Evolutionary conservation across 2,113 vertebrate species (phyloP).

Genomic region (Diadophis punctatus): DNA sequence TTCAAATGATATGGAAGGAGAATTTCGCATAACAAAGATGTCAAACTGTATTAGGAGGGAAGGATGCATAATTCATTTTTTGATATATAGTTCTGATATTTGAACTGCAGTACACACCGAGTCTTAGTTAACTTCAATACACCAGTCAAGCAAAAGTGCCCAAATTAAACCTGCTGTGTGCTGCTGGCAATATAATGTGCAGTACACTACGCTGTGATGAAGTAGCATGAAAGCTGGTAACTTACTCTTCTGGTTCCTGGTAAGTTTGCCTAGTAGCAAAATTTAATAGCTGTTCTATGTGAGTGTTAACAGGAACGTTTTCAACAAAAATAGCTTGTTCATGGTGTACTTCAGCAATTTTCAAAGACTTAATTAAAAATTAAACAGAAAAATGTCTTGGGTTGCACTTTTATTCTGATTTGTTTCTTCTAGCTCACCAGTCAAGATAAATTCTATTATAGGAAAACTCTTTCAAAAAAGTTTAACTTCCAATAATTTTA

Average conservation of each 20-base stretch:
- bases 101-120: background rate
- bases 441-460: background rate
- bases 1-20: background rate
- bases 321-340: background rate
- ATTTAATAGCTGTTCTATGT: background rate
- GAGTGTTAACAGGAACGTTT: background rate
- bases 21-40: background rate
- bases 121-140: background rate
- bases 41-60: background rate
- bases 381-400: background rate
- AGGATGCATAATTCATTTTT: background rate
- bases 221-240: background rate
- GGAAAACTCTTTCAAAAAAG: background rate
- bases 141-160: background rate
- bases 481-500: background rate
- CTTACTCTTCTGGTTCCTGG: background rate
- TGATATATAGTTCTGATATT: background rate
- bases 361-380: background rate
- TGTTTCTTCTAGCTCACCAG: background rate
- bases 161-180: background rate
- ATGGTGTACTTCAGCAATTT: background rate
- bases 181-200: background rate
- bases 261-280: background rate
- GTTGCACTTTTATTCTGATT: background rate
- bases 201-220: background rate